phyloP scores from a whole-genome alignment of 2,797 vertebrate genomes.

The Halcyon smyrnensis region DNA sequence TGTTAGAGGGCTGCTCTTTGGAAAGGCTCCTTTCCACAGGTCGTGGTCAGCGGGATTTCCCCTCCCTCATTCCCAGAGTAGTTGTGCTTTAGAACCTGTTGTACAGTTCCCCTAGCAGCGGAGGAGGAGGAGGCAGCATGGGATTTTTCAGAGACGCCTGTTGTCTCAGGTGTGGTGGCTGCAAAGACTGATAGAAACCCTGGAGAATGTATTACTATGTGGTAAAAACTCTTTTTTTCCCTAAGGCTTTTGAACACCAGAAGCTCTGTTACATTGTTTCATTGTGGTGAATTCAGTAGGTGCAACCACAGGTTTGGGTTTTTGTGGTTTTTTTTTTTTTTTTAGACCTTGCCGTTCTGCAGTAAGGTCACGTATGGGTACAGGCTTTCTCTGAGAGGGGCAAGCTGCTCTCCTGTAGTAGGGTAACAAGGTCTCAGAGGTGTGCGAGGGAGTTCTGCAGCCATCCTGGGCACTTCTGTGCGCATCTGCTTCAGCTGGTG shows the following conservation, averaged over 20 bases:
- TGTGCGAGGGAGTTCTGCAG: not conserved
- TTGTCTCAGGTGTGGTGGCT: not conserved
- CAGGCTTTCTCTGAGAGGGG: not conserved
- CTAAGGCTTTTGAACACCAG: not conserved
- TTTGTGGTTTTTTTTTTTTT: not conserved
- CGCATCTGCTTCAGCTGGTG: not conserved
- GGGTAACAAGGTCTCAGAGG: not conserved
- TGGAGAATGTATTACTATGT: not conserved
- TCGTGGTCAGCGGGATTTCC: not conserved
- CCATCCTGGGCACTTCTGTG: not conserved
- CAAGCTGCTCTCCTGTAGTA: not conserved
- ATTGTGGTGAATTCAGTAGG: not conserved
- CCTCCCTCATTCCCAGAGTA: not conserved
- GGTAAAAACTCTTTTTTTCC: not conserved
- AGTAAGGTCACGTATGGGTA: not conserved
- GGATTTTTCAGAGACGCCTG: not conserved
- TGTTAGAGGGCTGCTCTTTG: not conserved
- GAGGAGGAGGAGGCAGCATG: not conserved
- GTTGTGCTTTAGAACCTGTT: not conserved
- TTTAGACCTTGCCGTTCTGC: not conserved
- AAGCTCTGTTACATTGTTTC: not conserved
- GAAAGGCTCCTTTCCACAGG: not conserved
- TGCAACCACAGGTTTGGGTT: not conserved
- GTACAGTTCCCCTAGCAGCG: rapidly evolving
- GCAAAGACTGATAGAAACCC: not conserved